phyloP scores from a whole-genome alignment of 2,113 vertebrate species.

The Prinia subflava region DNA sequence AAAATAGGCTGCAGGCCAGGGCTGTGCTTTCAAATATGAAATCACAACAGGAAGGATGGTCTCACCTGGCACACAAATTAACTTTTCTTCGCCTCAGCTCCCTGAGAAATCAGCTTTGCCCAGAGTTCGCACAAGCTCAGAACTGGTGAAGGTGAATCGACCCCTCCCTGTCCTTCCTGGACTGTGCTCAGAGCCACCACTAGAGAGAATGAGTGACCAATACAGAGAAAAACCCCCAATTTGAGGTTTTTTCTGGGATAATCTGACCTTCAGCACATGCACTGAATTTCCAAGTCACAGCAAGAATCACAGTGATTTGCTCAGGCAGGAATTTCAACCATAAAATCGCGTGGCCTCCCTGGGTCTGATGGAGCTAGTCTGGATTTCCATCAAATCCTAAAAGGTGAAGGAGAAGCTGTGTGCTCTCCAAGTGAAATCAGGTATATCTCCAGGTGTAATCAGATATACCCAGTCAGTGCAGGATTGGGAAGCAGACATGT shows the following conservation, averaged over 20 bases:
- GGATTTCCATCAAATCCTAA: neutral
- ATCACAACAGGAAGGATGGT: neutral
- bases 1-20: neutral
- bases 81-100: neutral
- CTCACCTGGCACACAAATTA: neutral
- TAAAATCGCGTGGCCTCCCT: accelerated
- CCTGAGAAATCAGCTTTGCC: neutral
- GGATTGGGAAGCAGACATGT: neutral
- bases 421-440: neutral
- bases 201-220: neutral
- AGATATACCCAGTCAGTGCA: accelerated
- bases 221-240: neutral
- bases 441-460: neutral
- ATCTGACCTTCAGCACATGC: neutral
- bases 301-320: neutral
- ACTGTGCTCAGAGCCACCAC: neutral
- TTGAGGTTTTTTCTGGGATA: neutral
- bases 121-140: neutral
- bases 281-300: neutral
- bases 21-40: neutral
- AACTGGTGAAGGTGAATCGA: neutral
- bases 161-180: neutral
- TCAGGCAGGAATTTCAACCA: neutral
- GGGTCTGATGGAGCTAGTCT: neutral
- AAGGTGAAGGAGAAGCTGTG: neutral